Evolutionary conservation across 2,888 invertebrate genomes (phyloP).

Genomic region (Andrena trimmerana): DNA sequence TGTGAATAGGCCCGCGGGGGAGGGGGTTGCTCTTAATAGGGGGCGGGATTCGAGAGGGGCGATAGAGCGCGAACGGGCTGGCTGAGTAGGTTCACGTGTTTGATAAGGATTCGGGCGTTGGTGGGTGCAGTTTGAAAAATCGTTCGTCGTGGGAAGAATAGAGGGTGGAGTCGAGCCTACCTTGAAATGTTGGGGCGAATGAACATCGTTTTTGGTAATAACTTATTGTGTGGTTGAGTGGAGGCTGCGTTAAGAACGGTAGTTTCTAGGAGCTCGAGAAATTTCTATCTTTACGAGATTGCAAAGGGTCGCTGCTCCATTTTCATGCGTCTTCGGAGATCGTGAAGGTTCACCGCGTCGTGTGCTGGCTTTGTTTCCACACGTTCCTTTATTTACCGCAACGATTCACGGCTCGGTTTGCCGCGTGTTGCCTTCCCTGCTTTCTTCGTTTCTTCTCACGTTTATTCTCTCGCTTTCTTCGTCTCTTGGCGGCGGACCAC

Average conservation of each 20-base stretch:
- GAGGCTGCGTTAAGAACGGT: too few species aligned
- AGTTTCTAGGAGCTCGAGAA: background rate
- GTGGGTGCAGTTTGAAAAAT: constrained; percentile 3
- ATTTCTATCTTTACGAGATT: constrained; percentile 3
- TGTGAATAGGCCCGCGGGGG: background rate
- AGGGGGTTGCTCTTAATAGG: constrained; percentile 5
- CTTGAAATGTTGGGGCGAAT: background rate
- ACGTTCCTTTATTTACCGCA: constrained; percentile 12
- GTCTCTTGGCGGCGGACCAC: constrained; percentile 42
- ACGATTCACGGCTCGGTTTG: constrained; percentile 1
- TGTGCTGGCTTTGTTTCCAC: background rate
- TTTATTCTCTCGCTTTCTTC: constrained; percentile 5
- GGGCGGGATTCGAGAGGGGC: constrained; percentile 11
- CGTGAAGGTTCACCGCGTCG: constrained; percentile 8
- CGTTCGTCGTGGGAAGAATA: background rate
- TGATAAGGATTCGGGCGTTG: constrained; percentile 1
- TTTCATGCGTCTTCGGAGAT: background rate
- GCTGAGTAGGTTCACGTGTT: background rate
- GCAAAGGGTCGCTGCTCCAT: background rate
- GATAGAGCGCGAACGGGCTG: constrained; percentile 11
- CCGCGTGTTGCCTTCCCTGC: background rate
- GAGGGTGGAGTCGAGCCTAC: background rate
- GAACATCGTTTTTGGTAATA: too few species aligned
- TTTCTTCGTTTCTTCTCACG: background rate
- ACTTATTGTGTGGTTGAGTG: too few species aligned